Percentiles rank a stretch among this genome's conserved stretches.
phyloP scores from a whole-genome alignment of 2,113 vertebrate genomes.

The Phylloscopus whistleri region DNA sequence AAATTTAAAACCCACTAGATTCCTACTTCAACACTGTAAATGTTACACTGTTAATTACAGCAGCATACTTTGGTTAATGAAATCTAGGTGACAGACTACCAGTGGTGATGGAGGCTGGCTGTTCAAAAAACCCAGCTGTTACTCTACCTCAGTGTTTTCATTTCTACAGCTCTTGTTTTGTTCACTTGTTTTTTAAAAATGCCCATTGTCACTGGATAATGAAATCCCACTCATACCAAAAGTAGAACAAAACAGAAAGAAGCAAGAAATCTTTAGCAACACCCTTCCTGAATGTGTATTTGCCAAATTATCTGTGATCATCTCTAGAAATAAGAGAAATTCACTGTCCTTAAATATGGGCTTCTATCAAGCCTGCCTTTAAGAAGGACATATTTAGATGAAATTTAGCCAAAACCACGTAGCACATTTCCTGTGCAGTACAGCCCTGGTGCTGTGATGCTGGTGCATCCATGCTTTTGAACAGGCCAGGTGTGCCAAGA shows the following conservation, averaged over 20 bases:
- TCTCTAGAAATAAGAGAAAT: not conserved
- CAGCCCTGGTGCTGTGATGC: not conserved
- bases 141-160: not conserved
- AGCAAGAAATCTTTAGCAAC: not conserved
- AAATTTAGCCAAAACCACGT: not conserved
- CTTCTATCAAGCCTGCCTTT: not conserved
- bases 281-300: rapidly evolving
- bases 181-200: not conserved
- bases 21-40: not conserved
- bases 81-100: not conserved
- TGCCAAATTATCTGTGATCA: not conserved
- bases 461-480: not conserved
- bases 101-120: not conserved
- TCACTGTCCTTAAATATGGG: not conserved
- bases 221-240: not conserved
- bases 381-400: not conserved
- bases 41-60: not conserved
- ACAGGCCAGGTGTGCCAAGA: rapidly evolving
- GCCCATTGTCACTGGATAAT: not conserved
- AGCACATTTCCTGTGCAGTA: not conserved
- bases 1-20: not conserved
- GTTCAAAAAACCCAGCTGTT: not conserved
- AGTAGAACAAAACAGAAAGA: not conserved
- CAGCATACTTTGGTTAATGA: not conserved
- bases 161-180: not conserved